These are phyloP conservation scores for Fragum whitleyi DNA, from an alignment of 2,888 invertebrate genomes.

Conservation along the genomic window DNA sequence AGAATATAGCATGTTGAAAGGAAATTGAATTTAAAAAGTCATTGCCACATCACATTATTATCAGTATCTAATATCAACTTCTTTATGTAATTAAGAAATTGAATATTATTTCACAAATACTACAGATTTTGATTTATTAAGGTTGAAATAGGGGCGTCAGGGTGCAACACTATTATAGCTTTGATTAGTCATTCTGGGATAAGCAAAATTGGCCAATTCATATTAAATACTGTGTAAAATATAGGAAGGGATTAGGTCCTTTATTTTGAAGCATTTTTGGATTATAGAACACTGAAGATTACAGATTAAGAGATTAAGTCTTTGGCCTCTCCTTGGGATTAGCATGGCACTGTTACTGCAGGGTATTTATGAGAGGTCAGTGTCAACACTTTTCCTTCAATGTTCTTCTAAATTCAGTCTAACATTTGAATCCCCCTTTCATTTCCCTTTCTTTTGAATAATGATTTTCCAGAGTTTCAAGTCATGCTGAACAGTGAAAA, in stretches of 20 bases:
- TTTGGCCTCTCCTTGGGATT: constrained; percentile 24
- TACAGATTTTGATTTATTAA: too few species aligned
- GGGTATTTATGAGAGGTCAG: constrained; percentile 4
- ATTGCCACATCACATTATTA: too few species aligned
- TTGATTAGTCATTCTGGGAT: constrained; percentile 5
- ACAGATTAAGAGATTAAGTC: constrained; percentile 26
- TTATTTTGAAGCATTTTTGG: constrained; percentile 20
- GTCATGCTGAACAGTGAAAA: too few species aligned
- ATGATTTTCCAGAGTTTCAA: too few species aligned
- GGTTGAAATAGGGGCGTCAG: background rate
- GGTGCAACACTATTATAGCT: background rate
- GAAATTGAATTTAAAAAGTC: too few species aligned
- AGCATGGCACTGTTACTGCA: constrained; percentile 17
- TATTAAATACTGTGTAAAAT: constrained; percentile 13
- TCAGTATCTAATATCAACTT: too few species aligned
- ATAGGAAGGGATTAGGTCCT: constrained; percentile 22
- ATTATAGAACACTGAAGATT: constrained; percentile 14
- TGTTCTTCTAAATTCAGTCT: background rate
- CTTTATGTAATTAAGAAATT: too few species aligned
- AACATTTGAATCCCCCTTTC: too few species aligned
- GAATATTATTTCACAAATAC: too few species aligned
- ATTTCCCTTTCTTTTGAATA: too few species aligned
- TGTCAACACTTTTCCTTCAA: constrained; percentile 23
- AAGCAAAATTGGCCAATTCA: constrained; percentile 18
- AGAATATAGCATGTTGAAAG: too few species aligned